These are phyloP conservation scores for Dynastes hyllus DNA, from an alignment of 2,888 invertebrate species.

Conservation along the genomic window DNA sequence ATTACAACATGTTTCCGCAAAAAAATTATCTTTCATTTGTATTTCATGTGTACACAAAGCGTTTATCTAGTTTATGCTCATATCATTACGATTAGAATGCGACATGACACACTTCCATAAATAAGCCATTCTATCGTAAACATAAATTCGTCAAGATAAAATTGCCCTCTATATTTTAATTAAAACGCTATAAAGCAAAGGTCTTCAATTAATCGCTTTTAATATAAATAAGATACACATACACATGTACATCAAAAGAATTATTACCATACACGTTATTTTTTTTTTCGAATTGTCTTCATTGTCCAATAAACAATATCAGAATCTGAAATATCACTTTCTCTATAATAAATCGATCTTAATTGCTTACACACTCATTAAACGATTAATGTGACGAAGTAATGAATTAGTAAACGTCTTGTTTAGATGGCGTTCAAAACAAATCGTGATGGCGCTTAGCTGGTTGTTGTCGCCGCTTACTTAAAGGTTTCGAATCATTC, in stretches of 20 bases:
- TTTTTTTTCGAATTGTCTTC: neutral
- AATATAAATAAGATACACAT: constrained; percentile 13
- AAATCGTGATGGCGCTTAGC: constrained; percentile 10
- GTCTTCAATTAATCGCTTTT: constrained; percentile 38
- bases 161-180: constrained; percentile 32
- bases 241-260: constrained; percentile 24
- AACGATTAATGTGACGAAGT: constrained; percentile 35
- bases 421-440: constrained; percentile 20
- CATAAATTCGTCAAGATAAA: constrained; percentile 42
- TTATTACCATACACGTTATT: constrained; percentile 6
- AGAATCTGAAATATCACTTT: constrained; percentile 21
- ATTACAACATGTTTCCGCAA: constrained; percentile 8
- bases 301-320: constrained; percentile 29
- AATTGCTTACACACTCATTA: constrained; percentile 39
- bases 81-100: constrained; percentile 16
- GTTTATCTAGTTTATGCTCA: constrained; percentile 17
- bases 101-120: constrained; percentile 40
- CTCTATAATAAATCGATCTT: constrained; percentile 22
- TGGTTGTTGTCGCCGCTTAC: too few species aligned
- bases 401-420: constrained; percentile 32
- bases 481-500: too few species aligned
- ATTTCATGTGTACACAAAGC: neutral
- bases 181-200: constrained; percentile 46
- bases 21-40: neutral
- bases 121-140: constrained; percentile 16